These are phyloP conservation scores for Neoarius graeffei DNA, from an alignment of 2,113 vertebrate species.

Conservation along the genomic window DNA sequence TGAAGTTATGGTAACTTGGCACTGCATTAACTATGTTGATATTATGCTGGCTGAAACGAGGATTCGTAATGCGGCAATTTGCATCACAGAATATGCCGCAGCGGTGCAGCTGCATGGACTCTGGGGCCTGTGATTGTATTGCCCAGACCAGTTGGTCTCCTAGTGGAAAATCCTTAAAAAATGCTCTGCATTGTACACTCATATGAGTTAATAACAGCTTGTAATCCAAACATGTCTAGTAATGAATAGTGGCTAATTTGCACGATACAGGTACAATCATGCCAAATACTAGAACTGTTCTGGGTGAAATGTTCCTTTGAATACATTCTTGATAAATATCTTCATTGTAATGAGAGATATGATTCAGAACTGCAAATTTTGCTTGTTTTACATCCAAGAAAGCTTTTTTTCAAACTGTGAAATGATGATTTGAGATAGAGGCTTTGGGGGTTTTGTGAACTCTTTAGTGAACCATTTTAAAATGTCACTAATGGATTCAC, in stretches of 20 bases:
- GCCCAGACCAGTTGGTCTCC: no score
- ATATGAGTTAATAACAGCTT: not conserved
- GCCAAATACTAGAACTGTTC: not conserved
- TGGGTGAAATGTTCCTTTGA: not conserved
- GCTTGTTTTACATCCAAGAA: not conserved
- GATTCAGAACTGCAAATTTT: not conserved
- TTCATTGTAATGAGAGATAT: not conserved
- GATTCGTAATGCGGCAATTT: no score
- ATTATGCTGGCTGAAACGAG: no score
- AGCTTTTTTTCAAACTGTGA: not conserved
- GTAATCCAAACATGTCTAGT: not conserved
- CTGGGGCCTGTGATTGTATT: no score
- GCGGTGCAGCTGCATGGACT: no score
- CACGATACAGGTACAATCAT: not conserved
- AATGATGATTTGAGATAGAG: not conserved
- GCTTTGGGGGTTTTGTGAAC: not conserved
- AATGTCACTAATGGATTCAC: not conserved
- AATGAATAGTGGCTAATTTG: not conserved
- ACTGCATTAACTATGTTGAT: no score
- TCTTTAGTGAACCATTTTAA: not conserved
- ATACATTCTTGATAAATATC: not conserved
- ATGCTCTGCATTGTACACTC: slow-evolving; percentile 21
- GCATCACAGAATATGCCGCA: no score
- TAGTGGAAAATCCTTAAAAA: no score
- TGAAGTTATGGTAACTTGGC: no score